These are phyloP conservation scores for Malurus splendens DNA, from an alignment of 2,797 vertebrate species.

Conservation along the genomic window DNA sequence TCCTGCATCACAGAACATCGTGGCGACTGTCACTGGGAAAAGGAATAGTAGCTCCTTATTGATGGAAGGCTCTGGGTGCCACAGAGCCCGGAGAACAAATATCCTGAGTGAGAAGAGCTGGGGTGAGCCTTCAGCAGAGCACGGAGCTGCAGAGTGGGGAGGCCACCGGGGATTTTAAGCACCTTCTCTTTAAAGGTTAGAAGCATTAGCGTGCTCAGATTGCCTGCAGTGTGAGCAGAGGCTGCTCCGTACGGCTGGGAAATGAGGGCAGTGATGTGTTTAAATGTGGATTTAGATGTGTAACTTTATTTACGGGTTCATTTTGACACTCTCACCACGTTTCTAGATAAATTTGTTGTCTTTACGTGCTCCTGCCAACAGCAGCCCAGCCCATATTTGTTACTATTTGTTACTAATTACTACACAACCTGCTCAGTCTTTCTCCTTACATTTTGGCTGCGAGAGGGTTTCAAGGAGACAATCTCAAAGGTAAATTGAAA, in stretches of 20 bases:
- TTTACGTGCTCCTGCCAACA: not conserved
- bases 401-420: not conserved
- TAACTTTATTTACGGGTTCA: not conserved
- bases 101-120: not conserved
- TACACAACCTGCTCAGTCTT: not conserved
- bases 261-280: not conserved
- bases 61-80: not conserved
- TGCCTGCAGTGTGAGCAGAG: not conserved
- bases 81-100: not conserved
- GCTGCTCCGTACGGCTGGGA: not conserved
- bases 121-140: not conserved
- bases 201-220: constrained; percentile 13
- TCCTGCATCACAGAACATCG: not conserved
- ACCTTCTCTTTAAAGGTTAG: constrained; percentile 33
- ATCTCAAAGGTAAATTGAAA: constrained; percentile 10
- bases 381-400: not conserved
- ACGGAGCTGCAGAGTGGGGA: not conserved
- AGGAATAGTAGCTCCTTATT: not conserved
- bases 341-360: not conserved
- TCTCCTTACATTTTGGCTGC: not conserved
- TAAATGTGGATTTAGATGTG: not conserved
- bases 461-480: not conserved
- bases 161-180: not conserved
- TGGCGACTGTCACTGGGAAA: not conserved
- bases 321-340: not conserved